Evolutionary conservation across 1,140 invertebrate genomes (phyloP), one percentile per base, ranked within the genome.

Genomic region (Forficula auricularia): DNA sequence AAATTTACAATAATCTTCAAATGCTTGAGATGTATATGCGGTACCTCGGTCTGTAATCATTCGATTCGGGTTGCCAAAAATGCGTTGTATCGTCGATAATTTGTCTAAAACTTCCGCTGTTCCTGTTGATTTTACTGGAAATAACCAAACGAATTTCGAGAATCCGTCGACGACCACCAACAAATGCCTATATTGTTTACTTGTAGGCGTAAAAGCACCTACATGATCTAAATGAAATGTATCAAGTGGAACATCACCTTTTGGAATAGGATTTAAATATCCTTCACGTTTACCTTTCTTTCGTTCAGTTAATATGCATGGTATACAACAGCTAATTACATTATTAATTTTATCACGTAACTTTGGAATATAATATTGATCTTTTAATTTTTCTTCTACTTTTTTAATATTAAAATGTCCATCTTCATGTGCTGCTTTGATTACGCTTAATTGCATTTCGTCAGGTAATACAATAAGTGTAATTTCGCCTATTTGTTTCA

Each of bases 381-480:
- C 44, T 0, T 1, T 40, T 14, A 57, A 51, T 14, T 44, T 27
- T 3, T 52, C 47, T 15, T 35, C 30, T 7, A 52, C 45, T 37
- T 57, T 55, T 20, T 55, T 43, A 14, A 43, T 33, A 9, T 51
- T 50, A 31, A 55, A 14, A 34, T 58, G 53, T 2, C 52, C 51
- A 22, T 52, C 43, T 16, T 54, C 49, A 36, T 56, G 38, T 58
- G 54, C 44, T 48, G 48, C 9, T 19, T 48, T 8, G 40, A 40
- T 18, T 54, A 38, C 14, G 51, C 36, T 13, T 46, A 43, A 8
- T 43, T 57, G n/a, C 31, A 19, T 16, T 36, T 30, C 13, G 52
- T 52, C 4, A 55, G 51, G 43, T 47, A 56, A 56, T 50, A 32
- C 43, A 48, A 42, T 48, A 48, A 44, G 58, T 63, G n/a, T n/a